Conservation (phyloP, 1,140 invertebrate species). For the Hydropsyche tenuis region DNA sequence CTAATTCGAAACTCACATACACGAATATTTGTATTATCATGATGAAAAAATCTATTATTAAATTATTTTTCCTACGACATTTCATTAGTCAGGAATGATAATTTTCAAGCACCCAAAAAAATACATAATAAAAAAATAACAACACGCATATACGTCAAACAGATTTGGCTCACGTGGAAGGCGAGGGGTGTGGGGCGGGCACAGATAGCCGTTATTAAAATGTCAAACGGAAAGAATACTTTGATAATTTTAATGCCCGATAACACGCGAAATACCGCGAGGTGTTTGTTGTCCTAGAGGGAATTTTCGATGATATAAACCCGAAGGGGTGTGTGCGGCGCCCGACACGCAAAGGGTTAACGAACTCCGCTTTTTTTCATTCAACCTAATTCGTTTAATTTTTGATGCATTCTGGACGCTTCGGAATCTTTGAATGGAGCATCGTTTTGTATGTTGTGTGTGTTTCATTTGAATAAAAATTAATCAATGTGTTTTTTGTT, state of each 20-base stretch:
- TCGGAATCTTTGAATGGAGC: not conserved
- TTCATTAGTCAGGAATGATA: not conserved
- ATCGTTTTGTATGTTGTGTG: too few species aligned
- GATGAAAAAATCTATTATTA: too few species aligned
- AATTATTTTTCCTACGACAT: too few species aligned
- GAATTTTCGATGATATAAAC: slow-evolving; percentile 36
- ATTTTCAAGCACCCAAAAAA: not conserved
- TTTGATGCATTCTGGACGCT: too few species aligned
- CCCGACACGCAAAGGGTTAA: slow-evolving; percentile 43
- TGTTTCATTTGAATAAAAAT: slow-evolving; percentile 18
- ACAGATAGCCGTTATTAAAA: slow-evolving; percentile 46
- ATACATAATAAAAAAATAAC: not conserved
- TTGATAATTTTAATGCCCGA: slow-evolving; percentile 48
- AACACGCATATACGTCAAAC: slow-evolving; percentile 2
- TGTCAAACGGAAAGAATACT: slow-evolving; percentile 50
- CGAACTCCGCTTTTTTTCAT: not conserved
- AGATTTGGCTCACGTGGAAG: slow-evolving; percentile 8
- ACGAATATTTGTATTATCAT: too few species aligned
- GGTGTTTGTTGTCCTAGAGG: slow-evolving; percentile 39
- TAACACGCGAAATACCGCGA: slow-evolving; percentile 47
- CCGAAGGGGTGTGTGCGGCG: slow-evolving; percentile 11
- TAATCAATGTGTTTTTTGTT: slow-evolving; percentile 52
- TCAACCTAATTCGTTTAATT: too few species aligned
- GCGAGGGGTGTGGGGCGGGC: not conserved
- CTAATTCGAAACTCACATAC: too few species aligned